phyloP scores from a whole-genome alignment of 1,140 invertebrate species.

The Monochamus saltuarius region DNA sequence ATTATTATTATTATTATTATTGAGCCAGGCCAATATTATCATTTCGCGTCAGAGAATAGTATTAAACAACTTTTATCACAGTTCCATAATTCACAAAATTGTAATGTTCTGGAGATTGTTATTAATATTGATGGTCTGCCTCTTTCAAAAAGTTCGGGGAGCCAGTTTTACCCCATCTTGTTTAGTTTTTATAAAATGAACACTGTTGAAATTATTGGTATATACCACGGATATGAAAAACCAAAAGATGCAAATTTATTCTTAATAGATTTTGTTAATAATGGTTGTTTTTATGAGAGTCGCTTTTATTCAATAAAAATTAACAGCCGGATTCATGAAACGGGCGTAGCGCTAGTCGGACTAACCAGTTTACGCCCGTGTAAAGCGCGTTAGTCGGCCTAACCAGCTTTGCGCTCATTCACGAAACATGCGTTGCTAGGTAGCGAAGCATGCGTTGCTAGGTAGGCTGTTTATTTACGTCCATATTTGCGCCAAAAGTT shows the following conservation, averaged over 20 bases:
- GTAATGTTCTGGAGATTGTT: slow-evolving; percentile 3
- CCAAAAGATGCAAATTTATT: slow-evolving; percentile 12
- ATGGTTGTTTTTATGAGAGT: slow-evolving; percentile 7
- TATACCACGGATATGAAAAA: slow-evolving; percentile 19
- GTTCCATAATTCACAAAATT: not conserved
- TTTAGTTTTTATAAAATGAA: slow-evolving; percentile 10
- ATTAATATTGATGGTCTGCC: slow-evolving; percentile 17
- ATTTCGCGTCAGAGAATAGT: slow-evolving; percentile 10
- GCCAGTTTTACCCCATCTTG: slow-evolving; percentile 23
- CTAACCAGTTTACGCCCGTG: no score
- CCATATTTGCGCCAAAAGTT: no score
- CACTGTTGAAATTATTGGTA: slow-evolving; percentile 11
- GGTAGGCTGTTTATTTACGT: no score
- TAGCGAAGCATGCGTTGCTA: no score
- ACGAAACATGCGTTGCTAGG: no score
- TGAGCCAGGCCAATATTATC: slow-evolving; percentile 7
- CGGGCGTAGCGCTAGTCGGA: no score
- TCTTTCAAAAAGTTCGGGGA: slow-evolving; percentile 16
- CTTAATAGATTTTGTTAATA: slow-evolving; percentile 2
- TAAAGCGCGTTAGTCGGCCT: no score
- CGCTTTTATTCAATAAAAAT: slow-evolving; percentile 1
- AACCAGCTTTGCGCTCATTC: no score
- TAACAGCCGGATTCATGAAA: no score
- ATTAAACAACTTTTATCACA: slow-evolving; percentile 5
- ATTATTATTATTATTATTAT: not conserved